Percentiles rank a stretch among this genome's conserved stretches.
These are phyloP conservation scores for Gonioctena quinquepunctata DNA, from an alignment of 1,140 invertebrate genomes.

Conservation along the genomic window DNA sequence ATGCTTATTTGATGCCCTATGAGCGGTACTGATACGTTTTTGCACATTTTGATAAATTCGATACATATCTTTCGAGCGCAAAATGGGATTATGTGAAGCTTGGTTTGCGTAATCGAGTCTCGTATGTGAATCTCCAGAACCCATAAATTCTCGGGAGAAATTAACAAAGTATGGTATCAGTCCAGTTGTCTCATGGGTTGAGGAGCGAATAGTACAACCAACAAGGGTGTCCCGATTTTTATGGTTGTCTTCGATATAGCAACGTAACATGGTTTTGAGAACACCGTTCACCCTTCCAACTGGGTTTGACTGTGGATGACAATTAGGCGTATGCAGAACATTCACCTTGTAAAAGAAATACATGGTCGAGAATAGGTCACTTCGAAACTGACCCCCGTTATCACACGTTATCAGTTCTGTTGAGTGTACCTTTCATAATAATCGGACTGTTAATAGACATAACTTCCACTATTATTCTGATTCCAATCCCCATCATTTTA, in stretches of 20 bases:
- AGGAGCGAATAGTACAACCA: conserved; percentile 15
- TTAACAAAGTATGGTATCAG: background rate
- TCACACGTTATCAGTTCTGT: too few species aligned
- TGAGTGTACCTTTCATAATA: too few species aligned
- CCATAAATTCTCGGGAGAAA: background rate
- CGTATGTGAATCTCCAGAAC: background rate
- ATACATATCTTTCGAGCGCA: background rate
- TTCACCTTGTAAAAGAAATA: conserved; percentile 11
- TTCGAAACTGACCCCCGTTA: conserved; percentile 17
- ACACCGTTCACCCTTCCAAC: conserved; percentile 43
- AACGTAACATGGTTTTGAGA: conserved; percentile 47
- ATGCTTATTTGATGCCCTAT: background rate
- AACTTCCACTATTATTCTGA: too few species aligned
- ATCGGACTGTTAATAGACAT: too few species aligned
- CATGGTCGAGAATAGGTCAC: conserved; percentile 23
- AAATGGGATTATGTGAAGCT: background rate
- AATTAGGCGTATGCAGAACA: background rate
- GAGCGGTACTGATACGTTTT: background rate
- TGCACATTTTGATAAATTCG: background rate
- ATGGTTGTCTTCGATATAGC: conserved; percentile 51
- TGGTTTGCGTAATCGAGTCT: background rate
- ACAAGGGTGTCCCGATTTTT: conserved; percentile 47
- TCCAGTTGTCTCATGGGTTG: background rate
- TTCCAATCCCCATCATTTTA: too few species aligned
- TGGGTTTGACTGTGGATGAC: conserved; percentile 19